Evolutionary conservation across 2,113 vertebrate genomes (phyloP), one percentile per base, ranked within the genome.

Genomic region (Podarcis muralis): DNA sequence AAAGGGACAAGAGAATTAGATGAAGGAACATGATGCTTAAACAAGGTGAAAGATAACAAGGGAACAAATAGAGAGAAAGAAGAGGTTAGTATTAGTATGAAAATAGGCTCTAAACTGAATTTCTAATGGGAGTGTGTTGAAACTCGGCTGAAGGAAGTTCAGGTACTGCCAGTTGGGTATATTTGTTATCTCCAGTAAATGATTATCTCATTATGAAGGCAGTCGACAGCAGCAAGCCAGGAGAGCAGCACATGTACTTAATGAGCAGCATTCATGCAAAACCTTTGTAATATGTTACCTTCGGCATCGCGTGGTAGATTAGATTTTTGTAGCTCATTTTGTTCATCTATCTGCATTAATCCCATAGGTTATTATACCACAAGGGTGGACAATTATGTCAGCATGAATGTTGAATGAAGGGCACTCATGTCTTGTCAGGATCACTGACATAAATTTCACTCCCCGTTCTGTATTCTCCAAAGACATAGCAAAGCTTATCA

Each of bases 161-260:
- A 68, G 76, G 23, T 86, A 22, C 4, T 69, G 5, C 53, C 66
- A 22, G 1, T 83, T 94, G 35, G 84, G 88, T 87, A 83, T 35
- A 48, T 91, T 93, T 93, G n/a, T 27, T 81, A n/a, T 91, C 91
- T 91, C 69, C 7, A 76, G 43, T 72, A 95, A 90, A 91, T 95
- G 81, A 84, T 91, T 89, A 87, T 90, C 27, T 91, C 81, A 32
- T 93, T 90, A 87, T 20, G 59, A 68, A 82, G 22, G 15, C 37
- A 69, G 22, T 89, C 32, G 76, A 40, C 57, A 75, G 1, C 84
- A 25, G 78, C 87, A 91, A 92, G 87, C 66, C 0, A 0, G 23
- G 65, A 32, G 37, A 23, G 30, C 72, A 88, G 20, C 71, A 27
- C 40, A 81, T 92, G 5, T 87, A 40, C 87, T 84, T 88, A 87